Conservation (phyloP, 2,113 vertebrate species). For the Monopterus albus region DNA sequence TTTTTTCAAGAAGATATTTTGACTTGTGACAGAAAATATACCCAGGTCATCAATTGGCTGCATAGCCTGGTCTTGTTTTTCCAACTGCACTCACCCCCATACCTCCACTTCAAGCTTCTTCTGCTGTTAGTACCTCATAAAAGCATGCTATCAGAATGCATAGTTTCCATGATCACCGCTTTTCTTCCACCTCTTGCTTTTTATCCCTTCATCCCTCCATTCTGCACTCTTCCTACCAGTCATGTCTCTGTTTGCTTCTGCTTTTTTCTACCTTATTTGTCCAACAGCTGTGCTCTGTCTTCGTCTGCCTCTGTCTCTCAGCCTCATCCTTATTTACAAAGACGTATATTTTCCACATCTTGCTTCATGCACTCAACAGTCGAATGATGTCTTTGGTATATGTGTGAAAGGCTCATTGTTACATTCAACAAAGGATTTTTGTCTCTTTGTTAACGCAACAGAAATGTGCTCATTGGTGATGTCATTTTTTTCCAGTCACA, state of each 20-base stretch:
- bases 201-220: constrained; percentile 21
- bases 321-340: constrained; percentile 3
- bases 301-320: neutral
- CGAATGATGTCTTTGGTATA: constrained; percentile 12
- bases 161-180: constrained; percentile 63
- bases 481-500: constrained; percentile 81
- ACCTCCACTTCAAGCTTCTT: constrained; percentile 42
- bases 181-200: constrained; percentile 14
- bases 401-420: constrained; percentile 30
- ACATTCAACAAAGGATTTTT: constrained; percentile 25
- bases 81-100: constrained; percentile 19
- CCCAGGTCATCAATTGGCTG: neutral
- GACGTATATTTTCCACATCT: constrained; percentile 23
- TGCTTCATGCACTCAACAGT: neutral
- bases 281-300: constrained; percentile 8
- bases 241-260: constrained; percentile 6
- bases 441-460: neutral
- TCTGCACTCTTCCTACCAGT: constrained; percentile 29
- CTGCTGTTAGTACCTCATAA: constrained; percentile 72
- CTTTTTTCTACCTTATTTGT: constrained; percentile 7
- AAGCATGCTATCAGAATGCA: constrained; percentile 66
- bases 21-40: no score
- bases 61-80: constrained; percentile 20
- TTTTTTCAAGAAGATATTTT: no score
- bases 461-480: constrained; percentile 71